Evolutionary conservation across 2,888 invertebrate species (phyloP).

Genomic region (Drosophila meridionalis): DNA sequence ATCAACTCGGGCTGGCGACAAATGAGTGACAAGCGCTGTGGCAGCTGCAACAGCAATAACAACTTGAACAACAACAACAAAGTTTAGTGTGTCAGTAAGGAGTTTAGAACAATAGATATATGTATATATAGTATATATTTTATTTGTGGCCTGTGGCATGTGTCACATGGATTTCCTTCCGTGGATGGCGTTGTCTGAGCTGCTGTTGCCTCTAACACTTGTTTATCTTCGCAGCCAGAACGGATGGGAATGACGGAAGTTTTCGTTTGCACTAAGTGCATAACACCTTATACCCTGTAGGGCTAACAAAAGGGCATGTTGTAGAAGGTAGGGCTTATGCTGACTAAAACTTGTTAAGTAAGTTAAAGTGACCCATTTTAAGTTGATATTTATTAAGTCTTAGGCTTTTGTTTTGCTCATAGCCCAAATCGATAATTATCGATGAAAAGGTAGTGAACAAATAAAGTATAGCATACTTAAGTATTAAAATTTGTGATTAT

Average conservation of each 20-base stretch:
- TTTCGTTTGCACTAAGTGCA: slow-evolving; percentile 43
- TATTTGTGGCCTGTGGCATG: slow-evolving; percentile 29
- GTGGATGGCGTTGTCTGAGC: slow-evolving; percentile 15
- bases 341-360: background rate
- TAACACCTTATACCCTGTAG: background rate
- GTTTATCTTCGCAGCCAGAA: slow-evolving; percentile 24
- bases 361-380: background rate
- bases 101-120: slow-evolving; percentile 58
- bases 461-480: no score
- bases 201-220: slow-evolving; percentile 26
- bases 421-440: no score
- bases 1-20: slow-evolving; percentile 65
- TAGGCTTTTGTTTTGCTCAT: no score
- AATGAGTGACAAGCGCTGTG: slow-evolving; percentile 68
- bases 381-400: no score
- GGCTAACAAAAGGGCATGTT: background rate
- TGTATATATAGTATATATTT: background rate
- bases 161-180: slow-evolving; percentile 68
- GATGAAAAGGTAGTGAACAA: no score
- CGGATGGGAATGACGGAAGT: slow-evolving; percentile 71
- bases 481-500: no score
- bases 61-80: slow-evolving; percentile 44
- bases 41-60: slow-evolving; percentile 36
- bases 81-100: slow-evolving; percentile 70
- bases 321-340: background rate